Evolutionary conservation across 2,113 vertebrate genomes (phyloP).

Genomic region (Scopus umbretta): DNA sequence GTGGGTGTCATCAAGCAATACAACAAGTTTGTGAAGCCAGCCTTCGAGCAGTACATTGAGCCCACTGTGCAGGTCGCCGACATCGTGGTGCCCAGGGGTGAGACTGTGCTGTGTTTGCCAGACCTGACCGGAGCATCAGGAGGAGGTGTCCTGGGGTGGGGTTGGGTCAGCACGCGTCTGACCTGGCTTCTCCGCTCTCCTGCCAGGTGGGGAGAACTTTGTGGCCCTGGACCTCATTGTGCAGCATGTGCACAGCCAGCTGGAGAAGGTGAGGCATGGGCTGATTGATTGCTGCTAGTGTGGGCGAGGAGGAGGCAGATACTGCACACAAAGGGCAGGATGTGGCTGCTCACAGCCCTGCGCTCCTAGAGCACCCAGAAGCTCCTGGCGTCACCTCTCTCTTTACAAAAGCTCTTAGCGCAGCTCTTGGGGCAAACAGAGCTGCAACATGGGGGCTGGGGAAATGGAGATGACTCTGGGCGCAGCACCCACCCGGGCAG

Average conservation of each 20-base stretch:
- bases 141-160: not conserved
- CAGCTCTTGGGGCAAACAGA: not conserved
- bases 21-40: slow-evolving; percentile 89
- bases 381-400: no score
- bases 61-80: slow-evolving; percentile 87
- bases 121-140: accelerated
- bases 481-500: accelerated
- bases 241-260: slow-evolving; percentile 89
- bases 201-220: slow-evolving; percentile 86
- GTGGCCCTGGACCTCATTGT: slow-evolving; percentile 88
- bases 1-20: slow-evolving; percentile 88
- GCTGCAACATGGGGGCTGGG: not conserved
- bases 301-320: accelerated
- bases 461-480: not conserved
- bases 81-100: slow-evolving; percentile 90
- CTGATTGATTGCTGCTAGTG: not conserved
- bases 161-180: accelerated
- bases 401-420: accelerated
- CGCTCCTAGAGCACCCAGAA: not conserved
- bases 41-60: slow-evolving; percentile 91
- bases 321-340: accelerated
- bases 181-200: not conserved
- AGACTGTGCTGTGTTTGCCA: not conserved
- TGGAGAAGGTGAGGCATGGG: slow-evolving; percentile 81
- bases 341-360: not conserved